Conservation (phyloP, 1,140 invertebrate genomes). For the Sinonovacula constricta region DNA sequence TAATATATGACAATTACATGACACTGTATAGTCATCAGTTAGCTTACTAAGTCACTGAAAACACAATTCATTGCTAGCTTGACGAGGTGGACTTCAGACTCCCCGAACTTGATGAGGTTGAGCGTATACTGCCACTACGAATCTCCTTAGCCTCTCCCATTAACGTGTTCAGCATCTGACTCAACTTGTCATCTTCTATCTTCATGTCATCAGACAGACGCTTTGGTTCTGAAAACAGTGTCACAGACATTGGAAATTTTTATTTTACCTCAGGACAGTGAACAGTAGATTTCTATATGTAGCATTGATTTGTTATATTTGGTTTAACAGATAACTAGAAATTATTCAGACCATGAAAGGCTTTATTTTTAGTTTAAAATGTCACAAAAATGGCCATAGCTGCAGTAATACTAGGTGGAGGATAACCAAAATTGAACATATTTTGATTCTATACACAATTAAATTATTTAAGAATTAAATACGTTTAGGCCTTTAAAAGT, state of each 20-base stretch:
- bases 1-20: no score
- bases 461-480: no score
- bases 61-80: constrained; percentile 30
- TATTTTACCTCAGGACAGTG: background rate
- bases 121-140: constrained; percentile 61
- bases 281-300: background rate
- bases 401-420: no score
- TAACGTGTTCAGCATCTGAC: constrained; percentile 70
- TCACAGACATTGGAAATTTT: background rate
- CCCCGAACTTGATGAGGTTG: constrained; percentile 41
- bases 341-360: background rate
- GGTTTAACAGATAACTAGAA: background rate
- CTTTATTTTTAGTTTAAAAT: background rate
- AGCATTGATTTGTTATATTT: background rate
- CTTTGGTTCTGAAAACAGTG: constrained; percentile 44
- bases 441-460: no score
- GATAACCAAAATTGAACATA: no score
- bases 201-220: constrained; percentile 63
- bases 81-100: constrained; percentile 41
- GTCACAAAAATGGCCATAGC: no score
- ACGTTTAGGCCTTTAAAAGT: no score
- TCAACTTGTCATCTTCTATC: constrained; percentile 71
- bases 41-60: no score
- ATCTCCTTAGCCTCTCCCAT: constrained; percentile 76
- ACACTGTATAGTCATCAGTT: no score